Conservation (phyloP, 1,140 invertebrate genomes). For the Trichoplusia ni region DNA sequence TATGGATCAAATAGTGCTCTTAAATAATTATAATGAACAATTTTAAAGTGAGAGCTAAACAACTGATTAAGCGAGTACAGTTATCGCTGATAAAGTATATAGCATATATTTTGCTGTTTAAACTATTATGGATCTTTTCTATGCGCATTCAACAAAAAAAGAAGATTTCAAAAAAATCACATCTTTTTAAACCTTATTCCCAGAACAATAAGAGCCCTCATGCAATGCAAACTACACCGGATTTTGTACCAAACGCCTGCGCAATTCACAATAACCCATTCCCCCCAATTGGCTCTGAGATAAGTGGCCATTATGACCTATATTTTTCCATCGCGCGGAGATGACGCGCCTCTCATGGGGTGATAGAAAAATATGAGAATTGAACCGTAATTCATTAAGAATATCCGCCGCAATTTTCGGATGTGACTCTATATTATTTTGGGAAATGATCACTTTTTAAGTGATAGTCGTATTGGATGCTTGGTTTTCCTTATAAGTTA, state of each 20-base stretch:
- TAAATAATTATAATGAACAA: too few species aligned
- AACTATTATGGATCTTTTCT: too few species aligned
- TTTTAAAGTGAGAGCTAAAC: too few species aligned
- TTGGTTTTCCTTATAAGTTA: background rate
- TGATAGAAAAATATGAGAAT: background rate
- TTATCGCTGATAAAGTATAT: too few species aligned
- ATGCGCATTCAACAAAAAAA: too few species aligned
- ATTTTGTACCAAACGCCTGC: background rate
- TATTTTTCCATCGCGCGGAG: slow-evolving; percentile 1
- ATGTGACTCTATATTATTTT: background rate
- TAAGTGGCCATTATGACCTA: slow-evolving; percentile 11
- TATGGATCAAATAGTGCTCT: too few species aligned
- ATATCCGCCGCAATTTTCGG: background rate
- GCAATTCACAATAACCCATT: slow-evolving; percentile 17
- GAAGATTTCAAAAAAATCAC: too few species aligned
- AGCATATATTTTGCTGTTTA: too few species aligned
- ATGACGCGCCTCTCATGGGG: slow-evolving; percentile 4
- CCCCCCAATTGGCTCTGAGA: background rate
- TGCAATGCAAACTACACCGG: too few species aligned
- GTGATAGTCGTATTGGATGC: background rate
- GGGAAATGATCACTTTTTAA: background rate
- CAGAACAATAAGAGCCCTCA: too few species aligned
- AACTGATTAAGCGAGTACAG: too few species aligned
- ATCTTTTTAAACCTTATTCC: too few species aligned
- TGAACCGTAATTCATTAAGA: slow-evolving; percentile 14